Percentiles rank a stretch among this genome's conserved stretches.
Evolutionary conservation across 2,888 invertebrate genomes (phyloP).

Genomic region (Agapetus fuscipes): DNA sequence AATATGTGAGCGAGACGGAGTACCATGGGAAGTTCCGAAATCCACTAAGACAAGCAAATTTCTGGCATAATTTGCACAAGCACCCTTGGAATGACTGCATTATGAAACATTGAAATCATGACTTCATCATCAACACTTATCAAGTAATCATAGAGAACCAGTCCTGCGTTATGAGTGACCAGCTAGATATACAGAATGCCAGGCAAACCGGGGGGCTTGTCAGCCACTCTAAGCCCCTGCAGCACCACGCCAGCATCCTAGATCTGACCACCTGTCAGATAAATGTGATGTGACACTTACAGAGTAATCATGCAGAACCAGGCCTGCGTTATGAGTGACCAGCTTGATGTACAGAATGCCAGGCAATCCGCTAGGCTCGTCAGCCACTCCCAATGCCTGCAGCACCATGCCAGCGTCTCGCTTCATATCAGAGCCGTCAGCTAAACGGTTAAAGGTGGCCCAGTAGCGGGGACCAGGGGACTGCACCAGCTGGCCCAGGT

Average conservation of each 20-base stretch:
- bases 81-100: too few species aligned
- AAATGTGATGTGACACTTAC: too few species aligned
- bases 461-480: conserved; percentile 48
- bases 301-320: conserved; percentile 49
- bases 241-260: conserved; percentile 50
- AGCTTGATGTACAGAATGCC: conserved; percentile 49
- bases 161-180: conserved; percentile 47
- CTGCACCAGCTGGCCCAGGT: conserved; percentile 50
- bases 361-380: conserved; percentile 56
- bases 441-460: conserved; percentile 62
- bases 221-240: conserved; percentile 54
- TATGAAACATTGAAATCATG: too few species aligned
- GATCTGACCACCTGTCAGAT: too few species aligned
- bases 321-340: conserved; percentile 47
- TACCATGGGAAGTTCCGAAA: too few species aligned
- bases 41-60: too few species aligned
- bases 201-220: conserved; percentile 56
- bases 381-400: conserved; percentile 54
- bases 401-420: conserved; percentile 49
- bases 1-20: too few species aligned
- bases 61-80: too few species aligned
- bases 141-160: conserved; percentile 49
- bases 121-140: too few species aligned
- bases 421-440: conserved; percentile 56
- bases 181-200: conserved; percentile 49